phyloP scores from a whole-genome alignment of 53 echinoderm and acorn worm genomes.

The Holothuria leucospilota region DNA sequence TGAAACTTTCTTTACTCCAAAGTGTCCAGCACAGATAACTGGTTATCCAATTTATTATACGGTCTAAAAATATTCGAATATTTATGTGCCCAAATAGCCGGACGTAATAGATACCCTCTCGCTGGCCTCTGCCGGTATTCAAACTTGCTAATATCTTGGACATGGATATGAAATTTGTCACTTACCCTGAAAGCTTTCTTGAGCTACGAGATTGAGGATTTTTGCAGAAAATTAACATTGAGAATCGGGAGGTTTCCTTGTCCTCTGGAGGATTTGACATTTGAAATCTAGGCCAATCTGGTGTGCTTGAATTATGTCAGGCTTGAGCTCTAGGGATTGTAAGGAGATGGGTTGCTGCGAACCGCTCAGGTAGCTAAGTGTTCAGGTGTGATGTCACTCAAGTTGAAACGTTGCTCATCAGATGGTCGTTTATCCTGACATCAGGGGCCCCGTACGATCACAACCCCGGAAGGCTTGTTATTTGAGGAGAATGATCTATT shows the following conservation, averaged over 20 bases:
- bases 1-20: neutral
- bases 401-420: neutral
- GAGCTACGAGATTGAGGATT: slow-evolving; percentile 26
- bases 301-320: slow-evolving; percentile 50
- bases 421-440: slow-evolving; percentile 7
- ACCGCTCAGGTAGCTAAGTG: neutral
- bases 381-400: slow-evolving; percentile 41
- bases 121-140: slow-evolving; percentile 33
- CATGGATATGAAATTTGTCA: slow-evolving; percentile 49
- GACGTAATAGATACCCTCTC: slow-evolving; percentile 28
- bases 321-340: slow-evolving; percentile 40
- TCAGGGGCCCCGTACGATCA: slow-evolving; percentile 29
- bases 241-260: slow-evolving; percentile 21
- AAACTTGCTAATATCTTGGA: slow-evolving; percentile 51
- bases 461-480: slow-evolving; percentile 29
- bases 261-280: slow-evolving; percentile 39
- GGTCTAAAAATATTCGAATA: slow-evolving; percentile 37
- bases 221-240: slow-evolving; percentile 38
- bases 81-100: slow-evolving; percentile 45
- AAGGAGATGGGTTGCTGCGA: neutral
- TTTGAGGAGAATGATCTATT: slow-evolving; percentile 43
- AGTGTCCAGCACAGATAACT: slow-evolving; percentile 17
- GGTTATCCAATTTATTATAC: slow-evolving; percentile 36
- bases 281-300: slow-evolving; percentile 59
- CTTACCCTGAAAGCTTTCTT: neutral